These are phyloP conservation scores for Thryonomys swinderianus DNA, from an alignment of 2,113 vertebrate species.

Conservation along the genomic window DNA sequence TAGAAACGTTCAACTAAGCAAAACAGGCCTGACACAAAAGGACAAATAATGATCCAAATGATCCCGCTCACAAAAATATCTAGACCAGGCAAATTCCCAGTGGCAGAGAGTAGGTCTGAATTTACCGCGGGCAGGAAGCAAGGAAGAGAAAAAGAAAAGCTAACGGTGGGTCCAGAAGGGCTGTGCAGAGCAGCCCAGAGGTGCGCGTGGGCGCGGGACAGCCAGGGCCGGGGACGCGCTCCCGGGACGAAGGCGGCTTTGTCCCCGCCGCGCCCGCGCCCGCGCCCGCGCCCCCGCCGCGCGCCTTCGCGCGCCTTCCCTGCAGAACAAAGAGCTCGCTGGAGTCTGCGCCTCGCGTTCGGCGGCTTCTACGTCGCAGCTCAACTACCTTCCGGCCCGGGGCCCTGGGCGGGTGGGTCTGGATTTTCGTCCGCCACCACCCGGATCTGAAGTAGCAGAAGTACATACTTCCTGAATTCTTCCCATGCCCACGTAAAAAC, in stretches of 20 bases:
- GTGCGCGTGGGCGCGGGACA: neutral
- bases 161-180: neutral
- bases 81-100: neutral
- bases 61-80: neutral
- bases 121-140: neutral
- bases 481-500: neutral
- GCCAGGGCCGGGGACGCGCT: neutral
- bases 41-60: neutral
- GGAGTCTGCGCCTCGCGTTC: too few species aligned
- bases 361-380: too few species aligned
- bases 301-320: neutral
- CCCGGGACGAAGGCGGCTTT: neutral
- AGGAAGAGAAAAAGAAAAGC: neutral
- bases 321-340: too few species aligned
- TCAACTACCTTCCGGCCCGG: neutral
- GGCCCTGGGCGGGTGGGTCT: neutral
- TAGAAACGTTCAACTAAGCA: conserved; percentile 11
- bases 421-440: neutral
- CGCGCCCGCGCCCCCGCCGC: too few species aligned
- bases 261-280: neutral
- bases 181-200: neutral
- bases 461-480: neutral
- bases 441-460: neutral
- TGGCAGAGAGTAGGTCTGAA: neutral
- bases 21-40: conserved; percentile 10